Evolutionary conservation across 2,888 invertebrate species (phyloP), one percentile per base, ranked within the genome.

Genomic region (Leucania comma): DNA sequence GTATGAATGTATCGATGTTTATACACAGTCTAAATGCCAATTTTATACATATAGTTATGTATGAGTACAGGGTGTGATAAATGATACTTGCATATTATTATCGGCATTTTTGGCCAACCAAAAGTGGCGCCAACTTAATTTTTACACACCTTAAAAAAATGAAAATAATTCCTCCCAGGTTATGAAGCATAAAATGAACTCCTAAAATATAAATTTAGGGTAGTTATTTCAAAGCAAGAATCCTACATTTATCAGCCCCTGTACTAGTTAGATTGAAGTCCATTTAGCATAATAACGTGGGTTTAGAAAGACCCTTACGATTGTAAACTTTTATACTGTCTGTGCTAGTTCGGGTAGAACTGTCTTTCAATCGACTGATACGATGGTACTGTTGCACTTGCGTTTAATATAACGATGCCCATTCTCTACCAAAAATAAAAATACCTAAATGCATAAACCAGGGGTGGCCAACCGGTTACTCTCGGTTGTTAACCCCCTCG

Each of bases 11-110:
- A 46, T 82, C 58, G 71, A 78, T 84, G 82, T 86, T 85, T 88
- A 72, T 88, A 86, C 62, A 86, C 85, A 82, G 85, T 81, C 72
- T 81, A 78, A 79, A 88, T 85, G 88, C 86, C 86, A 87, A 87
- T 89, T 89, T 89, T 87, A 81, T 88, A 88, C 77, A 76, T 81
- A 84, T 89, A 90, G 89, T 84, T 85, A 83, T 86, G 70, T 71
- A 70, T 88, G 87, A 89, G 91, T 92, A 91, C 90, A 91, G 92
- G 91, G 90, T 86, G 87, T 86, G 87, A 78, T 86, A 86, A 88
- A 86, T 86, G 88, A 88, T 64, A 71, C 17, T 42, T 42, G 50
- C 12, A 56, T 63, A 38, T 38, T 56, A 3, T 38, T 48, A 58
- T 10, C 3, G 24, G 29, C 38, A 20, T 48, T 72, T 35, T 59